Percentiles rank a stretch among this genome's conserved stretches.
phyloP scores from a whole-genome alignment of 2,888 invertebrate species.

The Pseudanteris insignis region DNA sequence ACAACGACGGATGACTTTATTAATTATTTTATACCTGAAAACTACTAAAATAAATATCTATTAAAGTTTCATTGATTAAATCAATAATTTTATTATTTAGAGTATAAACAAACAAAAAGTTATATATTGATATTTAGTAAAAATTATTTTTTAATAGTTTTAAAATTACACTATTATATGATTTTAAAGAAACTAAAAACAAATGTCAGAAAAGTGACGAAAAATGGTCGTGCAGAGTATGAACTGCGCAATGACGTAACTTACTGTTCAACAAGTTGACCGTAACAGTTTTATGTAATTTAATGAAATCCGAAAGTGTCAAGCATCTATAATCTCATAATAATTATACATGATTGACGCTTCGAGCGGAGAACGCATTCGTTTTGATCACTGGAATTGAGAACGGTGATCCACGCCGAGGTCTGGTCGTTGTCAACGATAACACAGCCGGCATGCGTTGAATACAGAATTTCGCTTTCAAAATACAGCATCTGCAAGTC shows the following conservation, averaged over 20 bases:
- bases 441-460: neutral
- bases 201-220: too few relatives aligned
- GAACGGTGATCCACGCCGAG: slow-evolving; percentile 7
- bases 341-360: slow-evolving; percentile 25
- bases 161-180: too few relatives aligned
- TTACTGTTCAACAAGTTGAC: slow-evolving; percentile 27
- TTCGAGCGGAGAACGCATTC: slow-evolving; percentile 16
- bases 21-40: too few relatives aligned
- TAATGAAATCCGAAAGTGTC: slow-evolving; percentile 37
- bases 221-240: neutral
- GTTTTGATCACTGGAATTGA: slow-evolving; percentile 17
- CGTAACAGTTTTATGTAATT: slow-evolving; percentile 42
- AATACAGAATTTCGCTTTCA: neutral
- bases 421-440: slow-evolving; percentile 1
- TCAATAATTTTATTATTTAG: too few relatives aligned
- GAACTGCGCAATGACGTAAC: slow-evolving; percentile 19
- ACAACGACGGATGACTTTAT: too few relatives aligned
- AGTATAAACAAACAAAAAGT: too few relatives aligned
- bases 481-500: too few relatives aligned
- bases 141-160: too few relatives aligned
- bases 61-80: too few relatives aligned
- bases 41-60: too few relatives aligned
- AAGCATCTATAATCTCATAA: slow-evolving; percentile 30
- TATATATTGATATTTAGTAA: too few relatives aligned
- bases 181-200: too few relatives aligned